Conservation (phyloP, 2,888 invertebrate genomes). For the Catocala fraxini region DNA sequence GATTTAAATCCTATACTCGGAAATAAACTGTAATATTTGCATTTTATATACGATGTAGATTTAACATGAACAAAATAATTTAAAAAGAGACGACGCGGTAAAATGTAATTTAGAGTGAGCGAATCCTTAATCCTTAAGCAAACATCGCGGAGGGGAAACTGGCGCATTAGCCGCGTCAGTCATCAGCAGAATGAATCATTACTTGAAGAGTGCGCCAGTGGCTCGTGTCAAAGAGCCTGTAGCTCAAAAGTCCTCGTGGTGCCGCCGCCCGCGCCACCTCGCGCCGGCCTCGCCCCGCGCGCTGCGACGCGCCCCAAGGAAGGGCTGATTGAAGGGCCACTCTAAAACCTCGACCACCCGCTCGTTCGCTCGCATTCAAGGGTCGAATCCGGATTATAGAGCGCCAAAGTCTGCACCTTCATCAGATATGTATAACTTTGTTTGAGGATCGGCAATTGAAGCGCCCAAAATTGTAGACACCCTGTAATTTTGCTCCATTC, state of each 20-base stretch:
- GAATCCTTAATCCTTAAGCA: slow-evolving; percentile 74
- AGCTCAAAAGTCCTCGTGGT: slow-evolving; percentile 84
- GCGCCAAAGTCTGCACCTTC: slow-evolving; percentile 85
- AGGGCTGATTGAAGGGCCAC: slow-evolving; percentile 87
- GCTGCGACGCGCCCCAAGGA: slow-evolving; percentile 75
- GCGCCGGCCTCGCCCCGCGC: slow-evolving; percentile 59
- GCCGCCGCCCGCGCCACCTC: slow-evolving; percentile 53
- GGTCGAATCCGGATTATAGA: slow-evolving; percentile 86
- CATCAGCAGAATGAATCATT: slow-evolving; percentile 88
- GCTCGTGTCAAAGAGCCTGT: slow-evolving; percentile 86
- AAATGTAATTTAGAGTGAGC: slow-evolving; percentile 66
- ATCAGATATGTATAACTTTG: slow-evolving; percentile 84
- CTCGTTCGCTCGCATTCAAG: slow-evolving; percentile 86
- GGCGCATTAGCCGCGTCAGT: slow-evolving; percentile 85
- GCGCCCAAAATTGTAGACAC: slow-evolving; percentile 75
- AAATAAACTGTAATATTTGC: slow-evolving; percentile 30
- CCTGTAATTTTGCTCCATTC: slow-evolving; percentile 77
- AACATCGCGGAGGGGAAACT: slow-evolving; percentile 73
- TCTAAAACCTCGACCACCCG: slow-evolving; percentile 85
- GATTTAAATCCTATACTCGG: slow-evolving; percentile 16
- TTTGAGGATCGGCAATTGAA: slow-evolving; percentile 77
- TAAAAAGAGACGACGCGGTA: slow-evolving; percentile 54
- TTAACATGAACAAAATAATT: slow-evolving; percentile 50
- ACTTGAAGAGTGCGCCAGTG: slow-evolving; percentile 87
- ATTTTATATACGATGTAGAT: slow-evolving; percentile 37